phyloP scores from a whole-genome alignment of 2,888 invertebrate genomes.

The Drosophila falleni region DNA sequence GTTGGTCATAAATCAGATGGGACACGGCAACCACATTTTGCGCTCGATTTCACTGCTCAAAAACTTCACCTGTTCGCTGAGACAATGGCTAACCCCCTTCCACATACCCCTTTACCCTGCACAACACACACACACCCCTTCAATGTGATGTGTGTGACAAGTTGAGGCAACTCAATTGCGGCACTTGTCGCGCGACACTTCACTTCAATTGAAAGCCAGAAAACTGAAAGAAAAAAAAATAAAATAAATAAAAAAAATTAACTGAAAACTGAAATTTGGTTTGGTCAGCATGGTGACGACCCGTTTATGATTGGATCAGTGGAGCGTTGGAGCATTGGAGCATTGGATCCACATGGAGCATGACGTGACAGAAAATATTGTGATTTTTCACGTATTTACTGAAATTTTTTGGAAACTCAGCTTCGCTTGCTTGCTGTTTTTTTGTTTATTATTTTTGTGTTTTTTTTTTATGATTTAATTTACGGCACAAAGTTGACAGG shows the following conservation, averaged over 20 bases:
- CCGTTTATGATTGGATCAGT: conserved; percentile 53
- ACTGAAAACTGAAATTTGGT: conserved; percentile 54
- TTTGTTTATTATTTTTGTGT: conserved; percentile 34
- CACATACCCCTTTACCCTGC: neutral
- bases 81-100: conserved; percentile 61
- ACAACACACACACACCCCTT: conserved; percentile 9
- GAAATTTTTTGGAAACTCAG: conserved; percentile 56
- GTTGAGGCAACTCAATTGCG: conserved; percentile 74
- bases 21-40: conserved; percentile 50
- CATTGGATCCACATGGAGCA: conserved; percentile 48
- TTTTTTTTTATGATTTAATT: conserved; percentile 74
- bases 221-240: conserved; percentile 22
- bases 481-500: conserved; percentile 72
- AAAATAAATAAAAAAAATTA: conserved; percentile 1
- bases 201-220: conserved; percentile 57
- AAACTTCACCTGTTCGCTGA: conserved; percentile 73
- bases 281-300: conserved; percentile 49
- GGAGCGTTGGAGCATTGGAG: conserved; percentile 39
- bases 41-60: conserved; percentile 75
- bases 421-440: conserved; percentile 30
- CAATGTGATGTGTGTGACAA: conserved; percentile 54
- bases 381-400: conserved; percentile 66
- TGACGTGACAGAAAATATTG: conserved; percentile 75
- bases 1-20: conserved; percentile 66
- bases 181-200: conserved; percentile 78